Evolutionary conservation across 2,113 vertebrate genomes (phyloP).

Genomic region (Ginglymostoma cirratum): DNA sequence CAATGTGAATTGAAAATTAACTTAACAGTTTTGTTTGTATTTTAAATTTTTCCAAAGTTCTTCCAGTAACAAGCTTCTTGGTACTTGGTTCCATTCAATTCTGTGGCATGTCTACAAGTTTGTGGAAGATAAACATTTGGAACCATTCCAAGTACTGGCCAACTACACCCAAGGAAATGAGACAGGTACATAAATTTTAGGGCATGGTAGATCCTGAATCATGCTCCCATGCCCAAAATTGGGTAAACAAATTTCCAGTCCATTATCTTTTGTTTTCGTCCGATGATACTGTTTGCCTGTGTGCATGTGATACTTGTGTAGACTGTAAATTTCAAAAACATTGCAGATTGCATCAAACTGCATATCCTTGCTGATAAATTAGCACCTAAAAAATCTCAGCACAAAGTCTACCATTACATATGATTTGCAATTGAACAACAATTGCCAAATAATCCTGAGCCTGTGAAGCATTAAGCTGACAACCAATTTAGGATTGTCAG

Average conservation of each 20-base stretch:
- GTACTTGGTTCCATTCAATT: conserved; percentile 43
- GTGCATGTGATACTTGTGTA: too few species aligned
- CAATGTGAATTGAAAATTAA: conserved; percentile 8
- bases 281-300: background rate
- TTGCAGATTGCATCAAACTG: too few species aligned
- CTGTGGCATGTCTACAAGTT: conserved; percentile 61
- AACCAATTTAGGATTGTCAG: too few species aligned
- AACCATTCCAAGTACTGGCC: conserved; percentile 92
- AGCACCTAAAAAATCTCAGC: too few species aligned
- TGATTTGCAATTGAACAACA: too few species aligned
- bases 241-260: background rate
- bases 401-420: too few species aligned
- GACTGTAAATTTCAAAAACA: too few species aligned
- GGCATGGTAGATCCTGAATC: background rate
- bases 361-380: too few species aligned
- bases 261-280: background rate
- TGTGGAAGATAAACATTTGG: conserved; percentile 85
- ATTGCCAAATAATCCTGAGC: too few species aligned
- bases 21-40: background rate
- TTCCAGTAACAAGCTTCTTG: conserved; percentile 16
- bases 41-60: background rate
- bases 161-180: background rate
- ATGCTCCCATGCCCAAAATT: background rate
- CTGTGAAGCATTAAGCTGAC: too few species aligned
- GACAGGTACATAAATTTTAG: background rate